Conservation (phyloP, 2,113 vertebrate species). For the Phyllopteryx taeniolatus region DNA sequence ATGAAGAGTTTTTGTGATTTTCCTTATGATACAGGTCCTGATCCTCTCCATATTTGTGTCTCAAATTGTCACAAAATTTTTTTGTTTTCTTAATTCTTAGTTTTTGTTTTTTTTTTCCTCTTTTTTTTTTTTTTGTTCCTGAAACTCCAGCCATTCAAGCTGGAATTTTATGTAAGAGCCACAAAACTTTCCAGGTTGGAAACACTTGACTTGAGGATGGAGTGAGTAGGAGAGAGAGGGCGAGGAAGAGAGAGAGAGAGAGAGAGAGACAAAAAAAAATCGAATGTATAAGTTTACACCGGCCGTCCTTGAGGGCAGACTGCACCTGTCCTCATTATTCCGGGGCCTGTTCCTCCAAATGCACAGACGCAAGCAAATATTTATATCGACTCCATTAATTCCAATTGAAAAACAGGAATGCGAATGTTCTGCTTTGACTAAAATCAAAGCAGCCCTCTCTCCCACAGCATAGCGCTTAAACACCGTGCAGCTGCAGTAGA, state of each 20-base stretch:
- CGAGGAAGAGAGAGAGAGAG: conserved; percentile 13
- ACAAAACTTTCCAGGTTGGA: conserved; percentile 58
- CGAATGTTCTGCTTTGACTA: conserved; percentile 49
- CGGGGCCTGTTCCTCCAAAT: conserved; percentile 15
- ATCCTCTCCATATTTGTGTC: conserved; percentile 41
- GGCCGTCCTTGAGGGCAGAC: conserved; percentile 24
- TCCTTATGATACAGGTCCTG: conserved; percentile 46
- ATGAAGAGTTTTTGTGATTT: conserved; percentile 45
- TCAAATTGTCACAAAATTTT: conserved; percentile 42
- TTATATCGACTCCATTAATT: conserved; percentile 52
- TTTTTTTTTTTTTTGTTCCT: conserved; percentile 31
- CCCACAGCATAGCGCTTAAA: conserved; percentile 42
- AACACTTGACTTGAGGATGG: conserved; percentile 38
- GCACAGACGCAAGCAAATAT: conserved; percentile 50
- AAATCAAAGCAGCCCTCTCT: conserved; percentile 61
- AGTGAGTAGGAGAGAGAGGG: conserved; percentile 20
- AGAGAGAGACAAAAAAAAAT: conserved; percentile 25
- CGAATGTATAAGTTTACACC: conserved; percentile 53
- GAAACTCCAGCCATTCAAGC: conserved; percentile 28
- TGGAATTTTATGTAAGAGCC: conserved; percentile 51
- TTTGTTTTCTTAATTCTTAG: conserved; percentile 25
- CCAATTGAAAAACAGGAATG: conserved; percentile 62
- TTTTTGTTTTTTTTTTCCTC: conserved; percentile 30
- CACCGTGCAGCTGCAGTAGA: conserved; percentile 49
- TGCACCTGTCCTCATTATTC: conserved; percentile 43